These are phyloP conservation scores for Drosophila lowei DNA, from an alignment of 1,140 invertebrate species.

Conservation along the genomic window DNA sequence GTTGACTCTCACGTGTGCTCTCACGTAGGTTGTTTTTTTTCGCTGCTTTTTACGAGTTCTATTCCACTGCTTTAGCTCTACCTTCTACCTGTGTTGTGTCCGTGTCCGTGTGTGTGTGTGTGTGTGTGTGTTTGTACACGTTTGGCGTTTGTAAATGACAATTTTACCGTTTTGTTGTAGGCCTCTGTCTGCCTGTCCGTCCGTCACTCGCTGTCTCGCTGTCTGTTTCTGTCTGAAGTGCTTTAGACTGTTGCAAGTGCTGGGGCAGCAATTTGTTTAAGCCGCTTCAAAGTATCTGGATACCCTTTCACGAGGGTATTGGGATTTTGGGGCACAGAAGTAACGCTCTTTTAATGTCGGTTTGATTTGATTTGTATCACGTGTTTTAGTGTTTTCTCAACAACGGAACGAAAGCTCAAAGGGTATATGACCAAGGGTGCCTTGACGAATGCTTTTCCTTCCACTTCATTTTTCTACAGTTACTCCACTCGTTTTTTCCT, in stretches of 20 bases:
- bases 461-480: no score
- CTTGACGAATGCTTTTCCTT: no score
- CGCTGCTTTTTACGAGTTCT: constrained; percentile 19
- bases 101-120: background rate
- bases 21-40: constrained; percentile 38
- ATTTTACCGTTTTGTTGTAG: constrained; percentile 74
- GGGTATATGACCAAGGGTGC: no score
- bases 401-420: no score
- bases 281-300: constrained; percentile 22
- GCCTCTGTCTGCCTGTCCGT: constrained; percentile 32
- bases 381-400: no score
- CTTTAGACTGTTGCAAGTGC: constrained; percentile 38
- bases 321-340: no score
- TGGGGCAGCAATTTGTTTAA: constrained; percentile 66
- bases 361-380: no score
- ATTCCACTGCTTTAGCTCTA: constrained; percentile 23
- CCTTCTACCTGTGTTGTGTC: constrained; percentile 29
- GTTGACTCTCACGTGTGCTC: constrained; percentile 75
- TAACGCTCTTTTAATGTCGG: no score
- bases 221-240: constrained; percentile 45
- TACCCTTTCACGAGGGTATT: no score
- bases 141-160: constrained; percentile 73
- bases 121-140: constrained; percentile 41
- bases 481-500: background rate
- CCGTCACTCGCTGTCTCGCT: background rate